Evolutionary conservation across 2,888 invertebrate genomes (phyloP).

Genomic region (Sturmia bella): DNA sequence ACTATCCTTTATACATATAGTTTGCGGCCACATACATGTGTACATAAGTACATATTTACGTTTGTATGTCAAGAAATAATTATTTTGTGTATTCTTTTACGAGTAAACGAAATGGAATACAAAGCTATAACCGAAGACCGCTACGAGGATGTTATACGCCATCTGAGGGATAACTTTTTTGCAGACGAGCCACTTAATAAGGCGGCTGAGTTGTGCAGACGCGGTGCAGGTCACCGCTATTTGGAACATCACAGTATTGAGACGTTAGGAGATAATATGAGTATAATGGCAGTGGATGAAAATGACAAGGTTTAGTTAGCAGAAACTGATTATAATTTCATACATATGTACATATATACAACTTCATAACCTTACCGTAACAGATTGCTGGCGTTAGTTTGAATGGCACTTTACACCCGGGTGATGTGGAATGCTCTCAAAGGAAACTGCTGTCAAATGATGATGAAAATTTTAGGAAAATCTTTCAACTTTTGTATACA

Average conservation of each 20-base stretch:
- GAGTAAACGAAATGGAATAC: slow-evolving; percentile 77
- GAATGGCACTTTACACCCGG: slow-evolving; percentile 88
- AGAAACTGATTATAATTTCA: background rate
- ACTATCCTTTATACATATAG: too few relatives aligned
- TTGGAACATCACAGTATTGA: slow-evolving; percentile 88
- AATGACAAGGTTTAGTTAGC: slow-evolving; percentile 84
- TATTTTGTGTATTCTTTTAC: background rate
- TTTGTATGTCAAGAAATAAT: slow-evolving; percentile 14
- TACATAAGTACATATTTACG: background rate
- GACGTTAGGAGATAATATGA: slow-evolving; percentile 89
- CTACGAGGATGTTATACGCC: slow-evolving; percentile 86
- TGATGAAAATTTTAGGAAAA: slow-evolving; percentile 89
- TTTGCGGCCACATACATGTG: too few relatives aligned
- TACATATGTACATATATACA: background rate
- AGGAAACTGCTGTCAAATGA: slow-evolving; percentile 85
- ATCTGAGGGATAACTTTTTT: slow-evolving; percentile 89
- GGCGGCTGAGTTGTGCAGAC: slow-evolving; percentile 87
- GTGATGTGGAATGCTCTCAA: slow-evolving; percentile 87
- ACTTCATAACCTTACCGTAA: slow-evolving; percentile 72
- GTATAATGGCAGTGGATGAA: slow-evolving; percentile 86
- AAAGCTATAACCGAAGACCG: slow-evolving; percentile 77
- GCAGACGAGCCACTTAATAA: slow-evolving; percentile 92
- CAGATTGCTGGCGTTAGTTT: slow-evolving; percentile 90
- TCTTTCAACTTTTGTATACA: slow-evolving; percentile 89
- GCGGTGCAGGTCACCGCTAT: slow-evolving; percentile 87